Base-by-base conservation (phyloP, 1,140 invertebrate genomes). In the Lepidurus couesii region DNA sequence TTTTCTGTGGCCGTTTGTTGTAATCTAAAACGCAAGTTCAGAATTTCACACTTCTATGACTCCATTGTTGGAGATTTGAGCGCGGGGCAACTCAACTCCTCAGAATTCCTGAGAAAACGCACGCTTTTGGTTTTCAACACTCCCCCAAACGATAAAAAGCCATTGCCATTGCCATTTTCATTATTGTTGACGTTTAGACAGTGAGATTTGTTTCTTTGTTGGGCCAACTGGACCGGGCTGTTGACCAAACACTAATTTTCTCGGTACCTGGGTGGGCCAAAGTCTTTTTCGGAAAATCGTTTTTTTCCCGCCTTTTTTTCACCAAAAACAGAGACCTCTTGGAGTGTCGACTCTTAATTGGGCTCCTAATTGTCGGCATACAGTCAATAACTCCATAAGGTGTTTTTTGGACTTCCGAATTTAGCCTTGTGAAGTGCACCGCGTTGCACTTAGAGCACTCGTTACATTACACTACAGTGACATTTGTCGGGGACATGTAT, bases 1-100 rank as follows among this genome's bases (percentile, higher is more conserved):
- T 65, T 65, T 65, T n/a, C 53, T 11, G 53, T 65, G 21, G n/a
- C 53, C 53, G 13, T 65, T 65, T 65, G 53, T 65, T 21, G 53
- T 65, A 65, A 65, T 65, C 13, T 21, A 13, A 65, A 16, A 65
- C 53, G 1, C 16, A 16, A 21, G 53, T 16, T 65, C 53, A 65
- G 13, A 16, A 65, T 65, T 65, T 65, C 53, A 65, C 53, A 65
- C 53, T 65, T 65, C 34, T 34, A 34, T 34, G 53, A 21, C 53
- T 21, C 53, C 53, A 21, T 65, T 65, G 21, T 65, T 9, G 53
- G 7, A 65, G 53, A 13, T 16, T 65, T 65, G 21, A 21, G 21
- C 21, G 21, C 21, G 53, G 21, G 16, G 21, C 53, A n/a, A 21
- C 53, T 65, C 16, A 13, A 65, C 53, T 65, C 13, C 6, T 21